Evolutionary conservation across 2,888 invertebrate genomes (phyloP).

Genomic region (Callinectes sapidus): DNA sequence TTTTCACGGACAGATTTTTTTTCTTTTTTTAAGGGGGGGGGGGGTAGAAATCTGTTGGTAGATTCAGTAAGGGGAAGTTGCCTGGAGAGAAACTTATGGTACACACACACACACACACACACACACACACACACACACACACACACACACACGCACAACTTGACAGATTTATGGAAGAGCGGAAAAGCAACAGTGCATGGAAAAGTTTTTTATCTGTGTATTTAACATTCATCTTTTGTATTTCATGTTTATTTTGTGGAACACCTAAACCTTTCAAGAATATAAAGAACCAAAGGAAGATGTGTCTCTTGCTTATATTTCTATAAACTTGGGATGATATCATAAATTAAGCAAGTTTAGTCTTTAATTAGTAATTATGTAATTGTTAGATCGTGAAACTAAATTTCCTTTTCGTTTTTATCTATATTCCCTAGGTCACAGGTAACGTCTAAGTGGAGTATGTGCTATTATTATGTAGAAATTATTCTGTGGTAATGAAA

Average conservation of each 20-base stretch:
- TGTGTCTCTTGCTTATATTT: not conserved
- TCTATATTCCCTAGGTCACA: not conserved
- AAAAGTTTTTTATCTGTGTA: not conserved
- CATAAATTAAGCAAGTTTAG: too few relatives aligned
- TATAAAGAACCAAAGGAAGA: not conserved
- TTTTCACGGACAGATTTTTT: too few relatives aligned
- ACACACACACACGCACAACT: constrained; percentile 8
- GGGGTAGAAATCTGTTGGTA: too few relatives aligned
- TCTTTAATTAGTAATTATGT: not conserved
- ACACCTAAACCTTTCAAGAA: not conserved
- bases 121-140: too few relatives aligned
- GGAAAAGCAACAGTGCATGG: too few relatives aligned
- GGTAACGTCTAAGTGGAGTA: not conserved
- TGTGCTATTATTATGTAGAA: not conserved
- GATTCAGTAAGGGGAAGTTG: too few relatives aligned
- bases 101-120: too few relatives aligned
- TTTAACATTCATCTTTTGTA: not conserved
- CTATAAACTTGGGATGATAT: not conserved
- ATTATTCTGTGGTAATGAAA: not conserved
- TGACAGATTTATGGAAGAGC: not conserved
- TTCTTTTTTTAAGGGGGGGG: too few relatives aligned
- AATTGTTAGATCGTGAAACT: not conserved
- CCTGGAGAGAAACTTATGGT: too few relatives aligned
- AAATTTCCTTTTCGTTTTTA: not conserved
- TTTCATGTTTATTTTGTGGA: not conserved